phyloP scores from a whole-genome alignment of 1,140 invertebrate genomes.

The Eupristina koningsbergeri region DNA sequence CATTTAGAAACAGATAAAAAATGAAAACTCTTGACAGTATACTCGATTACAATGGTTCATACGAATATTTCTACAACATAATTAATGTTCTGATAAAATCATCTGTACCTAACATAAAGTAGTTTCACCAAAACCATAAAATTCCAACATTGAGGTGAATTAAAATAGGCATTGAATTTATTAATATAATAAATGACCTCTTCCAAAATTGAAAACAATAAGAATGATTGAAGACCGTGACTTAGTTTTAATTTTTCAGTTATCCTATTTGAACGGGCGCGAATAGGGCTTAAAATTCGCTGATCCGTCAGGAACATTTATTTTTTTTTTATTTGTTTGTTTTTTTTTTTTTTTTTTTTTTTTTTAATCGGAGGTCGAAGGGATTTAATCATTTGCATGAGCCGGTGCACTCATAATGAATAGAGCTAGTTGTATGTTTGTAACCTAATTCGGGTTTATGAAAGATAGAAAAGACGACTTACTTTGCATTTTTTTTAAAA shows the following conservation, averaged over 20 bases:
- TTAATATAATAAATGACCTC: background rate
- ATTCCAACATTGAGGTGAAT: background rate
- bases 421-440: background rate
- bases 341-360: too few relatives aligned
- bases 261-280: conserved; percentile 10
- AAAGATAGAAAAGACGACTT: background rate
- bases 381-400: background rate
- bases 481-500: background rate
- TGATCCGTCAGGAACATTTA: background rate
- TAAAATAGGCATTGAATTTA: conserved; percentile 1
- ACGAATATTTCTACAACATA: too few relatives aligned
- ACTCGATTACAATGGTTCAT: too few relatives aligned
- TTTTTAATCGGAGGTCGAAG: conserved; percentile 21
- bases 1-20: too few relatives aligned
- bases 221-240: conserved; percentile 13
- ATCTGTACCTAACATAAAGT: too few relatives aligned
- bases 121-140: too few relatives aligned
- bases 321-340: background rate
- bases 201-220: background rate
- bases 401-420: background rate
- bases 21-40: too few relatives aligned
- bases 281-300: background rate
- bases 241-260: conserved; percentile 42
- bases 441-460: conserved; percentile 3
- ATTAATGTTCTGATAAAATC: too few relatives aligned